Conservation (phyloP, 2,888 invertebrate species). For the Amphiduros pacificus region DNA sequence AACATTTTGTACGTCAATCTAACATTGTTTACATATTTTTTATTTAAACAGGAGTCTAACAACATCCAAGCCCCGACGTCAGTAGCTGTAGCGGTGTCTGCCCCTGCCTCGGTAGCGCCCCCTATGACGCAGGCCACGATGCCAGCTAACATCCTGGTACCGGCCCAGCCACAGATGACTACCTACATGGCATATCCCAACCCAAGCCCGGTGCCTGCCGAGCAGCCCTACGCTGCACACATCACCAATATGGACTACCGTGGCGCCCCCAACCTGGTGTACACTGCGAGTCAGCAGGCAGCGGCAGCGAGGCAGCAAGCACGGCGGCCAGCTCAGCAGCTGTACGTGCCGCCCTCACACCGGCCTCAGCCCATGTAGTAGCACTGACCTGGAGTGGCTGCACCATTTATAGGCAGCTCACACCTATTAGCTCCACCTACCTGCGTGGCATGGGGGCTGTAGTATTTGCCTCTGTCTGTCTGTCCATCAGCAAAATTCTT, state of each 20-base stretch:
- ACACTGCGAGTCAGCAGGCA: neutral
- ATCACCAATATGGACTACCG: constrained; percentile 42
- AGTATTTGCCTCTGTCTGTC: too few relatives aligned
- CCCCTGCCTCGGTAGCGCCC: neutral
- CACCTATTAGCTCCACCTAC: too few relatives aligned
- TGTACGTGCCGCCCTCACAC: constrained; percentile 9
- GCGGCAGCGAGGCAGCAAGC: constrained; percentile 11
- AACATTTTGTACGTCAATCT: too few relatives aligned
- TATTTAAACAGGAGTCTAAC: neutral
- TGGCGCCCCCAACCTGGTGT: constrained; percentile 25
- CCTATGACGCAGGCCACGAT: neutral
- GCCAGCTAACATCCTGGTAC: neutral
- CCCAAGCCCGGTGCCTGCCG: neutral
- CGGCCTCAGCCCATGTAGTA: too few relatives aligned
- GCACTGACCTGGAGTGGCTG: too few relatives aligned
- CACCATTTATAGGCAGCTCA: too few relatives aligned
- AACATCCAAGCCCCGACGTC: neutral
- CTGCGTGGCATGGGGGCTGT: too few relatives aligned
- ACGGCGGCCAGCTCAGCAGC: constrained; percentile 3
- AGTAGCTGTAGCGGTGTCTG: neutral
- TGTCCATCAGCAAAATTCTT: too few relatives aligned
- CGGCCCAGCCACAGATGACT: neutral
- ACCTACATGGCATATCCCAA: neutral
- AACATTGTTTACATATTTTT: too few relatives aligned
- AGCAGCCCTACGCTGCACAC: constrained; percentile 17